A percentile compares a stretch with the other conserved stretches of the same genome.
Conservation (phyloP, 2,888 invertebrate genomes). For the Salticus scenicus region DNA sequence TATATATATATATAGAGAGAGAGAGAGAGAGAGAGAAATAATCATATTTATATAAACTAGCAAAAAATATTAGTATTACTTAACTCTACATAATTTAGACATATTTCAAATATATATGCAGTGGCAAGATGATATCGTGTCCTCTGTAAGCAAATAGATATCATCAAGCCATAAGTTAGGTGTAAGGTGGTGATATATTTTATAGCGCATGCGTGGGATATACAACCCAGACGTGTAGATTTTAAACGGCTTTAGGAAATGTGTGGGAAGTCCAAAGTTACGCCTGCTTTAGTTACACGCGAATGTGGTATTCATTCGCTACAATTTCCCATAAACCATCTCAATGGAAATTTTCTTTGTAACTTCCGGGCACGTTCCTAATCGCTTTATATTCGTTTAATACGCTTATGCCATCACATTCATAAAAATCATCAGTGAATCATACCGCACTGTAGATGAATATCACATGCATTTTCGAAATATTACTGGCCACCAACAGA, state of each 20-base stretch:
- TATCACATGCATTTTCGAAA: not conserved
- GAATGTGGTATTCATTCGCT: not conserved
- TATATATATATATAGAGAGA: no score
- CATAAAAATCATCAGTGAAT: not conserved
- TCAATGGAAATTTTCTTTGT: not conserved
- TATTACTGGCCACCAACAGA: not conserved
- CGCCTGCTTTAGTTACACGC: no score
- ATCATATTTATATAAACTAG: no score
- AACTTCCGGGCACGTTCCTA: not conserved
- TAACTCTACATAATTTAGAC: no score
- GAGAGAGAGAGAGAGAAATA: no score
- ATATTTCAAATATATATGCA: no score
- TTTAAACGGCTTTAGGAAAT: no score
- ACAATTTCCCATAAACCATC: not conserved
- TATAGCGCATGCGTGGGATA: not conserved
- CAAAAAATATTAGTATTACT: no score
- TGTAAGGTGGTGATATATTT: not conserved
- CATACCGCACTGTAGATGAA: not conserved
- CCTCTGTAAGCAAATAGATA: not conserved
- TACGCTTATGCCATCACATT: not conserved
- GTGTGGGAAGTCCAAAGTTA: not conserved
- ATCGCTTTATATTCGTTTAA: not conserved
- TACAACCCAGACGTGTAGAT: no score
- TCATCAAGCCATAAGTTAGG: not conserved
- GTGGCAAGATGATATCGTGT: no score